Base-by-base conservation (phyloP, 2,113 vertebrate species). In the Vanacampus margaritifer region DNA sequence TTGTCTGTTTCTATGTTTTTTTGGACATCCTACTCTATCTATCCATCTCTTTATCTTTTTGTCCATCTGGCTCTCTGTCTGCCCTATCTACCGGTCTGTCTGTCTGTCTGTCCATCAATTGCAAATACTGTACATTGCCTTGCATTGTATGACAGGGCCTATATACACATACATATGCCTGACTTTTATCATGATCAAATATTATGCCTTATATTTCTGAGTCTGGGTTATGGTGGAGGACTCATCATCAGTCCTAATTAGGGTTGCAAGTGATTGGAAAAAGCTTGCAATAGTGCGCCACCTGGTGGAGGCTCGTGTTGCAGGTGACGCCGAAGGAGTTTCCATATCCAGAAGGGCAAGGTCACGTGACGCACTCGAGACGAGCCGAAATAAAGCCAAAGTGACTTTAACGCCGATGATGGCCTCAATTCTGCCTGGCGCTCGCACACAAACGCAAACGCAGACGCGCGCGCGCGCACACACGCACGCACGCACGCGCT, bases 251-350 rank as follows among this genome's bases (percentile, higher is more conserved):
- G 43, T 17, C 5, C 43, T 45, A 6, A 45, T 45, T 45, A 14
- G 6, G 46, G 46, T 21, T 21, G 19, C 21, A 21, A 3, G 48
- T 11, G 9, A 3, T 11, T 23, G 9, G 14, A 17, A 17, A 57
- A 16, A n/a, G 36, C 13, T 61, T 82, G 84, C 81, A 85, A 80
- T 82, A 64, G 71, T 82, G 84, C 88, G 71, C 91, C 91, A 82
- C 87, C 91, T 90, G 82, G 89, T 90, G 91, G 90, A 71, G 1
- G 56, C 65, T 71, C 19, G 1, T 13, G 62, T 50, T 3, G 2
- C 54, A 57, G 14, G 26, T 32, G 54, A 14, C 26, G 16, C 24
- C 1, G 26, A 56, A 56, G 26, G 50, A 53, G 50, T 24, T 28
- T 56, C 53, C 53, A 16, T 12, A 13, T 46, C 17, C 17, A 23